Evolutionary conservation across 37 sponge, comb jelly and placozoan species (phyloP), one percentile per base, ranked within the genome.

Genomic region (Geodia barretti): DNA sequence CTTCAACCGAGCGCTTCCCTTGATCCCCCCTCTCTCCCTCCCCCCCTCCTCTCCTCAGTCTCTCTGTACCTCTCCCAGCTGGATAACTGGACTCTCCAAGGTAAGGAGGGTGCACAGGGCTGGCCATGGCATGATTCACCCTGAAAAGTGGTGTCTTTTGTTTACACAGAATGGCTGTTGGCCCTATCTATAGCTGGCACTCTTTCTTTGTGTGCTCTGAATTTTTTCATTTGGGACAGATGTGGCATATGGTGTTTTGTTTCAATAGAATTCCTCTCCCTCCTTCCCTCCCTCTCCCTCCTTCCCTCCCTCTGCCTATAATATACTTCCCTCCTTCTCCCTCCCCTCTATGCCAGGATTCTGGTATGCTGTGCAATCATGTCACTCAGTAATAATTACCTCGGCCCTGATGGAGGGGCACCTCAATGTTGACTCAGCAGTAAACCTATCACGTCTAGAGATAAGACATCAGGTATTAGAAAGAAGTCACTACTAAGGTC

Each of bases 391-490:
- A 3, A 54, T 94, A 9, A 62, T 90, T 8, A 41, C 85, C 33
- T 72, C 62, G 61, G 91, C 91, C 40, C 30, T 90, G 62, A 74
- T 75, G 68, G 85, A 83, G 47, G 88, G 79, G 1, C 58, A 59
- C 31, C 37, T 95, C 4, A 60, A 43, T 28, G 40, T 73, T 2
- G 41, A 39, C 4, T 28, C 77, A 64, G 87, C 94, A 14, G 25
- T 40, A 31, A 68, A 86, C 23, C 68, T 91, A 41, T 75, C 96
- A 4, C 75, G 72, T 20, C 73, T 95, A 26, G 96, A 95, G 68
- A 41, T 34, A 4, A 54, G 73, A 28, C 76, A 77, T 64, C 96
- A 95, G 88, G 96, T 92, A 71, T 39, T n/a, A n/a, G n/a, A n/a
- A n/a, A n/a, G n/a, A n/a, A n/a, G n/a, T n/a, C n/a, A n/a, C n/a